Evolutionary conservation across 2,888 invertebrate species (phyloP), one percentile per base, ranked within the genome.

Genomic region (Orthosia gothica): DNA sequence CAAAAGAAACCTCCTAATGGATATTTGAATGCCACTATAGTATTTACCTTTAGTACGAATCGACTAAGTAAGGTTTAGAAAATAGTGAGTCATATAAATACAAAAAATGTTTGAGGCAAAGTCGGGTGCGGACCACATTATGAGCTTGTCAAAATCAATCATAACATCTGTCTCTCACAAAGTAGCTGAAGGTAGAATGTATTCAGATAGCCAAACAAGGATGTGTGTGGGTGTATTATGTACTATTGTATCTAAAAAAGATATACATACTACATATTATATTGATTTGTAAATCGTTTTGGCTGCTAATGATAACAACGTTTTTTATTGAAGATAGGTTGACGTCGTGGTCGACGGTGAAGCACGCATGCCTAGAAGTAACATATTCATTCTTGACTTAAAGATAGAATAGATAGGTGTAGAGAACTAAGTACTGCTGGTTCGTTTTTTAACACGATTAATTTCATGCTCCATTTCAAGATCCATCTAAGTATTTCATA

Each of bases 1-100:
- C 93, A 94, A 95, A 96, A 95, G 94, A 95, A 94, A 93, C 92
- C 93, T 92, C 87, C 91, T 95, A 95, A 96, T 96, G 95, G 92
- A 92, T 93, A 95, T 95, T 95, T 95, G 95, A 96, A 95, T 94
- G 89, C 93, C 84, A 84, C 88, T 82, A 92, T 91, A 92, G 91
- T 92, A 91, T 92, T 92, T 92, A 91, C 91, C 91, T 92, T 90
- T 84, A 82, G 80, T 87, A 82, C 66, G 79, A 76, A 85, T 85
- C 74, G 82, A 84, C 83, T 82, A 71, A 84, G 77, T 84, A 79
- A 74, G 76, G 64, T 70, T 80, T 78, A 76, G 74, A 84, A 87
- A 83, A 84, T 81, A 79, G 81, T 88, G 85, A 88, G 68, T 88
- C 88, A 88, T 85, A 78, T 72, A 83, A 82, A 74, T 74, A 81